These are phyloP conservation scores for Philaenus spumarius DNA, from an alignment of 1,140 invertebrate genomes.

Conservation along the genomic window DNA sequence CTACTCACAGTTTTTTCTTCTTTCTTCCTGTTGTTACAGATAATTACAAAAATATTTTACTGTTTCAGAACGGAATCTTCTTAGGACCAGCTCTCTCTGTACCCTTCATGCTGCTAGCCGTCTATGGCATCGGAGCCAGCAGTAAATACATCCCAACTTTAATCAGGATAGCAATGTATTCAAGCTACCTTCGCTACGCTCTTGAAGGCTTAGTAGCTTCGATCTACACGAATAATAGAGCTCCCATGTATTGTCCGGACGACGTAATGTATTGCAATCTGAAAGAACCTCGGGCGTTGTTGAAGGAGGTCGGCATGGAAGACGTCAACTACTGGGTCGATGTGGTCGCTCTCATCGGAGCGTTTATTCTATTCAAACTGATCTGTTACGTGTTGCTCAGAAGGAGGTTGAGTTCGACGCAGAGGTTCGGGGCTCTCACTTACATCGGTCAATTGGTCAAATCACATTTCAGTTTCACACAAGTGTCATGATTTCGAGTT, in stretches of 20 bases:
- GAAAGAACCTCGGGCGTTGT: constrained; percentile 42
- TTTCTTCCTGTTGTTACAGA: too few relatives aligned
- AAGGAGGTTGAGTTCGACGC: constrained; percentile 57
- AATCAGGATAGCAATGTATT: constrained; percentile 64
- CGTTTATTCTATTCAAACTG: constrained; percentile 50
- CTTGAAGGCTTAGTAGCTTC: constrained; percentile 71
- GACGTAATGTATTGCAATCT: constrained; percentile 58
- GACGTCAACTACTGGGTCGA: constrained; percentile 53
- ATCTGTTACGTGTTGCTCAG: constrained; percentile 55
- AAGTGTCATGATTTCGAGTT: too few relatives aligned
- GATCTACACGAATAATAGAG: constrained; percentile 67
- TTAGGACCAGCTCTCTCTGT: constrained; percentile 64
- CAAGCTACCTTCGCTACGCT: constrained; percentile 75
- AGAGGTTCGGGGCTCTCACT: constrained; percentile 53
- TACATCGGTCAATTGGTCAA: constrained; percentile 53
- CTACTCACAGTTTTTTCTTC: too few relatives aligned
- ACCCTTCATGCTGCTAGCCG: constrained; percentile 66
- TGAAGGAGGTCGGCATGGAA: constrained; percentile 47
- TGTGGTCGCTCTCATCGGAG: constrained; percentile 46
- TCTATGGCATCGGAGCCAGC: constrained; percentile 65
- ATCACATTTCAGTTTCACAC: constrained; percentile 45
- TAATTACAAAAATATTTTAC: too few relatives aligned
- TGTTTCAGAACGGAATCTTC: constrained; percentile 73
- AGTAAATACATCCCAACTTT: constrained; percentile 56
- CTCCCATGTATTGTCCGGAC: constrained; percentile 56